Conservation (phyloP, 2,797 vertebrate genomes). For the Remorina albescens region DNA sequence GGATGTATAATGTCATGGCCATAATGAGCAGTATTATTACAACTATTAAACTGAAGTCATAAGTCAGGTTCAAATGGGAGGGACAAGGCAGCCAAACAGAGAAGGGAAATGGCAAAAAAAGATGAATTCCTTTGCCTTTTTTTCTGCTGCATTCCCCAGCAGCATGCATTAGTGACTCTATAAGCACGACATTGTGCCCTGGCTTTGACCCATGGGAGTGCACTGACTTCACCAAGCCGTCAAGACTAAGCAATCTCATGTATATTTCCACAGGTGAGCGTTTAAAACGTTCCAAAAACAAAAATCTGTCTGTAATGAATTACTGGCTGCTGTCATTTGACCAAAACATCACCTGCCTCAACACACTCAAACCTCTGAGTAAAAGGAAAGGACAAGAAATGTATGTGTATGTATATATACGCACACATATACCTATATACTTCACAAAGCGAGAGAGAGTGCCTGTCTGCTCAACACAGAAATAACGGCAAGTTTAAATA, state of each 20-base stretch:
- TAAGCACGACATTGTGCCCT: constrained; percentile 61
- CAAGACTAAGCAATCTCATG: constrained; percentile 52
- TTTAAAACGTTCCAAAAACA: constrained; percentile 67
- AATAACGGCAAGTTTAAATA: constrained; percentile 85
- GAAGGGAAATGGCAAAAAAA: constrained; percentile 47
- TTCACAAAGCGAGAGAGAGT: constrained; percentile 44
- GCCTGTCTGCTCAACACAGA: constrained; percentile 52
- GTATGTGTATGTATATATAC: not conserved
- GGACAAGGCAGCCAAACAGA: constrained; percentile 50
- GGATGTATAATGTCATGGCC: constrained; percentile 62
- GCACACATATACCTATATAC: constrained; percentile 19
- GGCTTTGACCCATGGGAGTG: constrained; percentile 63
- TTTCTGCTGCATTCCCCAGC: too few species aligned
- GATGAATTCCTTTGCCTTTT: constrained; percentile 54
- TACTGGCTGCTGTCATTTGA: constrained; percentile 61
- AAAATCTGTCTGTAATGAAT: constrained; percentile 66
- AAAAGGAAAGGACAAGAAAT: constrained; percentile 24
- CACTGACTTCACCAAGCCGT: constrained; percentile 70
- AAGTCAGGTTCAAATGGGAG: constrained; percentile 64
- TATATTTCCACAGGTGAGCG: constrained; percentile 80
- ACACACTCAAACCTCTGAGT: constrained; percentile 63
- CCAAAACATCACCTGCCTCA: constrained; percentile 69
- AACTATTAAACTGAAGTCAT: constrained; percentile 65
- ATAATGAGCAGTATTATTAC: constrained; percentile 69
- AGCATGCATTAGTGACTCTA: constrained; percentile 58